Percentiles rank a stretch among this genome's conserved stretches.
Conservation (phyloP, 2,888 invertebrate species). For the Harpalus rufipes region DNA sequence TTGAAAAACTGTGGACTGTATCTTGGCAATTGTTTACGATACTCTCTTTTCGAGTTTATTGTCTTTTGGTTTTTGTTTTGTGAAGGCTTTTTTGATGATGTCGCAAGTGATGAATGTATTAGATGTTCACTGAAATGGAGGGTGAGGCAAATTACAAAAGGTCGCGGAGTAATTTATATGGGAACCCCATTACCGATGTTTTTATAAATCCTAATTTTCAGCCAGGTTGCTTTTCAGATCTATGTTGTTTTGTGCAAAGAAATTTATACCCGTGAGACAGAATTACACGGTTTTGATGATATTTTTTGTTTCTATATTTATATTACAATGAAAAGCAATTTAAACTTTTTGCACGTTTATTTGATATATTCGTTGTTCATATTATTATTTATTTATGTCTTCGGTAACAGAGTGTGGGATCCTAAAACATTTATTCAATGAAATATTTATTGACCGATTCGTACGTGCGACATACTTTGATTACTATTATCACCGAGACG, state of each 20-base stretch:
- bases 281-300: slow-evolving; percentile 27
- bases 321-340: slow-evolving; percentile 22
- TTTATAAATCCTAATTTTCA: slow-evolving; percentile 66
- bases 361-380: slow-evolving; percentile 21
- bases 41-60: slow-evolving; percentile 39
- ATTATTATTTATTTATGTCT: slow-evolving; percentile 1
- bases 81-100: slow-evolving; percentile 26
- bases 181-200: slow-evolving; percentile 62
- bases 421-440: neutral
- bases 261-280: slow-evolving; percentile 20
- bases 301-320: slow-evolving; percentile 30
- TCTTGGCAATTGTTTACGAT: slow-evolving; percentile 52
- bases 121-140: slow-evolving; percentile 31
- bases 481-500: too few species aligned
- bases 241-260: slow-evolving; percentile 19
- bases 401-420: neutral
- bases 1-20: slow-evolving; percentile 49
- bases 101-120: slow-evolving; percentile 52
- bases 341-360: slow-evolving; percentile 16
- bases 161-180: slow-evolving; percentile 59
- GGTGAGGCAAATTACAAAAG: slow-evolving; percentile 38
- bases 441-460: too few species aligned
- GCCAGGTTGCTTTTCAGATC: slow-evolving; percentile 50
- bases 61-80: slow-evolving; percentile 43
- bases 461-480: too few species aligned